phyloP scores from a whole-genome alignment of 2,888 invertebrate genomes.

The Cephus pygmeus region DNA sequence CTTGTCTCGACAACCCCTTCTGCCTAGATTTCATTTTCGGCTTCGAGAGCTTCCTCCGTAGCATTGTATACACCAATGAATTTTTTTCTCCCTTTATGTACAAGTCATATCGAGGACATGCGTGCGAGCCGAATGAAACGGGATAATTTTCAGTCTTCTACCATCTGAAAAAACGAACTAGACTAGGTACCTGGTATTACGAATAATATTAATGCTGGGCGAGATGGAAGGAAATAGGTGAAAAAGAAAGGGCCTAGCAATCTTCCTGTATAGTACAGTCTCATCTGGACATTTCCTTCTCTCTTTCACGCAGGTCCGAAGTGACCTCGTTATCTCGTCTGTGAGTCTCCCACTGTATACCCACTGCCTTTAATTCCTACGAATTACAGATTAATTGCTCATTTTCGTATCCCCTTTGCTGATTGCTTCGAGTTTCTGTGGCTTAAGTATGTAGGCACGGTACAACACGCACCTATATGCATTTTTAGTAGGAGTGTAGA shows the following conservation, averaged over 20 bases:
- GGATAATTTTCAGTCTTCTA: constrained; percentile 2
- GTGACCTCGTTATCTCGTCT: background rate
- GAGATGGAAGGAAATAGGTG: background rate
- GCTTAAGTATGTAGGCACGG: background rate
- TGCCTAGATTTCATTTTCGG: constrained; percentile 49
- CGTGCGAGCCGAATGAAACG: background rate
- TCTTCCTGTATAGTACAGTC: background rate
- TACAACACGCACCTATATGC: background rate
- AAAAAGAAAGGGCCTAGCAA: background rate
- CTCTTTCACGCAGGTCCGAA: background rate
- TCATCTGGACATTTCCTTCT: background rate
- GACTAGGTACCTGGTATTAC: background rate
- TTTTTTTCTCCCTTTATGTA: constrained; percentile 37
- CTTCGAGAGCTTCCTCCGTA: constrained; percentile 37
- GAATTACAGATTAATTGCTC: background rate
- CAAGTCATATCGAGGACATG: constrained; percentile 44
- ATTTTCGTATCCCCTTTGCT: background rate
- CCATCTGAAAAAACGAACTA: background rate
- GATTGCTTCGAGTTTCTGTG: background rate
- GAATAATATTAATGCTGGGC: background rate
- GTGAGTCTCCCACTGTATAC: no score
- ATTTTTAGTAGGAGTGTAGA: background rate
- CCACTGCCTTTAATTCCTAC: background rate
- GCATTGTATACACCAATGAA: constrained; percentile 15
- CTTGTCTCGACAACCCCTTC: constrained; percentile 40